Conservation (phyloP, 2,888 invertebrate genomes). For the Pachymerium ferrugineum region DNA sequence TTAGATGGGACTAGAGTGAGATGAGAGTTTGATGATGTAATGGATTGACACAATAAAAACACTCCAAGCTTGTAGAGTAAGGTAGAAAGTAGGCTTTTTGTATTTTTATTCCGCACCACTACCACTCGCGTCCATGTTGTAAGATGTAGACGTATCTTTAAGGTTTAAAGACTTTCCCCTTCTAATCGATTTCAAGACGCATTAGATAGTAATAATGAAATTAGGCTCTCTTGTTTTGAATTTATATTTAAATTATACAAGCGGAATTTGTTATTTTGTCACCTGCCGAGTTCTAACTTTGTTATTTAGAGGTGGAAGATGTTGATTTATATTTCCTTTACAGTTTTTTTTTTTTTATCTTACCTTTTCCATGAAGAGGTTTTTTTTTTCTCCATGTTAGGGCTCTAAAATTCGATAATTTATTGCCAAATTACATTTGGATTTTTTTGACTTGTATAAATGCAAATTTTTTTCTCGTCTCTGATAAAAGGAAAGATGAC, state of each 20-base stretch:
- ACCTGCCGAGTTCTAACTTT: background rate
- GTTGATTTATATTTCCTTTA: background rate
- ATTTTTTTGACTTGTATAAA: constrained; percentile 19
- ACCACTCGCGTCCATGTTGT: too few relatives aligned
- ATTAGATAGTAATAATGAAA: background rate
- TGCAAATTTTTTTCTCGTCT: background rate
- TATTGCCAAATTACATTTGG: constrained; percentile 25
- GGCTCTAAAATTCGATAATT: constrained; percentile 22
- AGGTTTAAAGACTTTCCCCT: background rate
- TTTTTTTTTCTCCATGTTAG: background rate
- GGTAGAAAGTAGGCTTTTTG: too few relatives aligned
- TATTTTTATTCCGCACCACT: too few relatives aligned
- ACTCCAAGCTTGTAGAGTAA: too few relatives aligned
- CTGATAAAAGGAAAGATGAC: constrained; percentile 14
- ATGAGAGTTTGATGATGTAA: too few relatives aligned
- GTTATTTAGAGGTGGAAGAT: background rate
- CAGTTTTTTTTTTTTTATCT: background rate
- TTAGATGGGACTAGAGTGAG: too few relatives aligned
- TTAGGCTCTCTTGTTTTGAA: background rate
- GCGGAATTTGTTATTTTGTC: constrained; percentile 1
- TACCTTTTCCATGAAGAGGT: background rate
- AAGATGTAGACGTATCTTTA: background rate
- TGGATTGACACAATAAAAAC: too few relatives aligned
- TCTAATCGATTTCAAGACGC: background rate
- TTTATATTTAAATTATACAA: background rate